Evolutionary conservation across 2,888 invertebrate genomes (phyloP).

Genomic region (Apotomis capreana): DNA sequence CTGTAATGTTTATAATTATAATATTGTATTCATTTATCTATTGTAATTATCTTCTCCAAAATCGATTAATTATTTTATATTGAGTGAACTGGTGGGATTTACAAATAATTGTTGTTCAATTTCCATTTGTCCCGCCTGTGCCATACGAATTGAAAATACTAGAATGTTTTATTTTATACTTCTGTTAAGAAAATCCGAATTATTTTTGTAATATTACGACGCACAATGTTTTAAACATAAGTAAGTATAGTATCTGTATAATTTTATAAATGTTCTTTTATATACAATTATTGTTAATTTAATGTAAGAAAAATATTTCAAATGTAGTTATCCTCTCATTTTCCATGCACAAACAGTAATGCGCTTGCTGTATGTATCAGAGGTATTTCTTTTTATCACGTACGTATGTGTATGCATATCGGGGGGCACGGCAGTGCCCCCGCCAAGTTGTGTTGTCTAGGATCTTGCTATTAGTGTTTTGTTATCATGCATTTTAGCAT

Average conservation of each 20-base stretch:
- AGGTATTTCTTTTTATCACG: not conserved
- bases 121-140: conserved; percentile 15
- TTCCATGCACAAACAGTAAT: conserved; percentile 32
- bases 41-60: not conserved
- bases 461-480: conserved; percentile 61
- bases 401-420: conserved; percentile 44
- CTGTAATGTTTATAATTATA: not conserved
- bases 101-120: not conserved
- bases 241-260: conserved; percentile 40
- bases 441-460: conserved; percentile 40
- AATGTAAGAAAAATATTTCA: conserved; percentile 30
- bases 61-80: not conserved
- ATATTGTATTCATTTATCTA: not conserved
- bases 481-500: conserved; percentile 48
- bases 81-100: conserved; percentile 15
- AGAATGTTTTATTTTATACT: conserved; percentile 6
- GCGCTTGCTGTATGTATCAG: conserved; percentile 32
- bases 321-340: conserved; percentile 30
- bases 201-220: conserved; percentile 48
- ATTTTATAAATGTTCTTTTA: conserved; percentile 40
- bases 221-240: conserved; percentile 53
- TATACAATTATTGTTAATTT: conserved; percentile 41
- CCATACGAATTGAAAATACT: conserved; percentile 36
- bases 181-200: conserved; percentile 35
- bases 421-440: no score